Evolutionary conservation across 2,797 vertebrate genomes (phyloP).

Genomic region (Channa striata): DNA sequence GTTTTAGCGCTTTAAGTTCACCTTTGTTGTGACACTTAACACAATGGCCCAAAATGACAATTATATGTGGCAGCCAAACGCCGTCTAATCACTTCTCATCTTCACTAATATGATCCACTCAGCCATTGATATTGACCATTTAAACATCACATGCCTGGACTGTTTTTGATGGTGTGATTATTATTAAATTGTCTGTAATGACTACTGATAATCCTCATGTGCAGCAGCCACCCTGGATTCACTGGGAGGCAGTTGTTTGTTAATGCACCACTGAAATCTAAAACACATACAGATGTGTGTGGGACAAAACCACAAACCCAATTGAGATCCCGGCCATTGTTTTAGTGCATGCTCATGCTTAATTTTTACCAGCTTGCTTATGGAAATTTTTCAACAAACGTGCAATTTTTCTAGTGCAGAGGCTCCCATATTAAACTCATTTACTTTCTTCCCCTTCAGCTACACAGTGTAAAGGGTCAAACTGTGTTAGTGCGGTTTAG

Average conservation of each 20-base stretch:
- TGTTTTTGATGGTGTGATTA: slow-evolving; percentile 77
- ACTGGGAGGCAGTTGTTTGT: slow-evolving; percentile 72
- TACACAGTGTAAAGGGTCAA: slow-evolving; percentile 57
- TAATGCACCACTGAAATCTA: slow-evolving; percentile 73
- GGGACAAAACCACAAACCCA: slow-evolving; percentile 63
- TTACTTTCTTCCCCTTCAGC: slow-evolving; percentile 39
- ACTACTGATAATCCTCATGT: slow-evolving; percentile 78
- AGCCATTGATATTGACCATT: slow-evolving; percentile 42
- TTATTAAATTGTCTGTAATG: slow-evolving; percentile 80
- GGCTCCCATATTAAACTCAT: slow-evolving; percentile 38
- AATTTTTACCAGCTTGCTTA: slow-evolving; percentile 54
- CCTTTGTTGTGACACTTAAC: slow-evolving; percentile 23
- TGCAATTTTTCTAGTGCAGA: slow-evolving; percentile 41
- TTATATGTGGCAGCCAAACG: slow-evolving; percentile 10
- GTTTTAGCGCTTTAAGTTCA: slow-evolving; percentile 9
- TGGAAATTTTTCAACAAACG: slow-evolving; percentile 56
- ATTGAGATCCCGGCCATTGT: slow-evolving; percentile 52
- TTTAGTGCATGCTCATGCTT: slow-evolving; percentile 48
- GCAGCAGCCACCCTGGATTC: slow-evolving; percentile 56
- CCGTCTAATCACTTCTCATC: slow-evolving; percentile 38
- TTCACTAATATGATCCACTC: slow-evolving; percentile 53
- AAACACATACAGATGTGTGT: slow-evolving; percentile 80
- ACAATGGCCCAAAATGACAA: neutral
- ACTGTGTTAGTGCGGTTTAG: slow-evolving; percentile 60
- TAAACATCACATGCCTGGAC: slow-evolving; percentile 61